These are phyloP conservation scores for Ophiothrix spiculata DNA, from an alignment of 35 echinoderm and acorn worm species.

Conservation along the genomic window DNA sequence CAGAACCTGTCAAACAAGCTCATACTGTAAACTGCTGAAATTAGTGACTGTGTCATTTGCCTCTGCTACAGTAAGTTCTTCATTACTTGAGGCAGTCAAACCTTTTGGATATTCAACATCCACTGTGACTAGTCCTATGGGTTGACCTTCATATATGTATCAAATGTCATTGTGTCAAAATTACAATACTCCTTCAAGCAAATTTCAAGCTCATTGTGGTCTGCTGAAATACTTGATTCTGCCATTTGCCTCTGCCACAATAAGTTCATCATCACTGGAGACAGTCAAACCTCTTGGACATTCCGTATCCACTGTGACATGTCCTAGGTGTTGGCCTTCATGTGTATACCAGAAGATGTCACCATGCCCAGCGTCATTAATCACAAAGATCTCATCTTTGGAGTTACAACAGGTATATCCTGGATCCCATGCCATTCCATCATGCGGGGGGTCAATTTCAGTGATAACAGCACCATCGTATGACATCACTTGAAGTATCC, in stretches of 20 bases:
- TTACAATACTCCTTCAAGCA: not conserved
- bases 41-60: too few species aligned
- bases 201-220: not conserved
- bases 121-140: too few species aligned
- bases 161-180: too few species aligned
- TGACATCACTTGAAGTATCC: not conserved
- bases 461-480: not conserved
- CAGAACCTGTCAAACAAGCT: too few species aligned
- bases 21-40: too few species aligned
- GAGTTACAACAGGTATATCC: not conserved
- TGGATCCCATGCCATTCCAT: not conserved
- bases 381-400: not conserved
- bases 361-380: too few species aligned
- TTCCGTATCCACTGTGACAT: not conserved
- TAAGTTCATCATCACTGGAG: not conserved
- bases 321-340: not conserved
- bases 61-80: too few species aligned
- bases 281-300: not conserved
- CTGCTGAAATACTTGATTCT: not conserved
- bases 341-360: too few species aligned
- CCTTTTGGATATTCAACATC: too few species aligned
- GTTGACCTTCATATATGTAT: too few species aligned
- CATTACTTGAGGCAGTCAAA: too few species aligned
- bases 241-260: not conserved
- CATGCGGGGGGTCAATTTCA: not conserved